A percentile compares a stretch with the other conserved stretches of the same genome.
Evolutionary conservation across 2,797 vertebrate species (phyloP).

Genomic region (Choloepus didactylus): DNA sequence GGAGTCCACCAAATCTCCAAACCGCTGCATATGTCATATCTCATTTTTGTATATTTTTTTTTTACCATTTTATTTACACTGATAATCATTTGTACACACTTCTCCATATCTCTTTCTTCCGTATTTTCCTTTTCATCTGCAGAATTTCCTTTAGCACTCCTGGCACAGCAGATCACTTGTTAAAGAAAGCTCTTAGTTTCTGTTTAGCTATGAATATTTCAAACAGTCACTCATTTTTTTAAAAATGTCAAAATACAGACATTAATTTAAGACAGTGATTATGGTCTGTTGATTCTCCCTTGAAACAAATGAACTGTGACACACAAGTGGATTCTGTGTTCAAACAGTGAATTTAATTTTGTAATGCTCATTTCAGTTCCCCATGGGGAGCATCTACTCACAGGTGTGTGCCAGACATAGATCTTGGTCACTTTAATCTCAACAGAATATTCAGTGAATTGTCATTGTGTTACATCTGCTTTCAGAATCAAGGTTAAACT

Average conservation of each 20-base stretch:
- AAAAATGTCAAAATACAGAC: constrained; percentile 96
- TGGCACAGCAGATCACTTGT: too few species aligned
- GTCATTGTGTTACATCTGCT: constrained; percentile 54
- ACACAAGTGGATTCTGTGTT: constrained; percentile 86
- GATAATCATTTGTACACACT: too few species aligned
- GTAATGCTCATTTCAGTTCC: constrained; percentile 82
- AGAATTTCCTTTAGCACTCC: too few species aligned
- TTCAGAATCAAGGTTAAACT: constrained; percentile 36
- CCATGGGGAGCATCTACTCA: constrained; percentile 81
- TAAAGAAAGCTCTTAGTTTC: too few species aligned
- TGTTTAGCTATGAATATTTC: too few species aligned
- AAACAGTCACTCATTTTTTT: too few species aligned
- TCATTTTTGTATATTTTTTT: too few species aligned
- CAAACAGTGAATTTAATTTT: constrained; percentile 85
- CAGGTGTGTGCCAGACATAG: constrained; percentile 84
- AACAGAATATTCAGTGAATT: constrained; percentile 82
- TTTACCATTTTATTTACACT: too few species aligned
- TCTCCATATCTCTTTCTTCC: too few species aligned
- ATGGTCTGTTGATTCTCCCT: constrained; percentile 89
- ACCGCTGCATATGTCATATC: too few species aligned
- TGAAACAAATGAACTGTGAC: constrained; percentile 89
- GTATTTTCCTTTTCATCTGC: too few species aligned
- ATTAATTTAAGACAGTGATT: constrained; percentile 96
- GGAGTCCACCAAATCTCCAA: too few species aligned
- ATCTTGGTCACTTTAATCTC: constrained; percentile 49